Percentiles rank a stretch among this genome's conserved stretches.
These are phyloP conservation scores for Cephalotes varians DNA, from an alignment of 2,888 invertebrate species.

Conservation along the genomic window DNA sequence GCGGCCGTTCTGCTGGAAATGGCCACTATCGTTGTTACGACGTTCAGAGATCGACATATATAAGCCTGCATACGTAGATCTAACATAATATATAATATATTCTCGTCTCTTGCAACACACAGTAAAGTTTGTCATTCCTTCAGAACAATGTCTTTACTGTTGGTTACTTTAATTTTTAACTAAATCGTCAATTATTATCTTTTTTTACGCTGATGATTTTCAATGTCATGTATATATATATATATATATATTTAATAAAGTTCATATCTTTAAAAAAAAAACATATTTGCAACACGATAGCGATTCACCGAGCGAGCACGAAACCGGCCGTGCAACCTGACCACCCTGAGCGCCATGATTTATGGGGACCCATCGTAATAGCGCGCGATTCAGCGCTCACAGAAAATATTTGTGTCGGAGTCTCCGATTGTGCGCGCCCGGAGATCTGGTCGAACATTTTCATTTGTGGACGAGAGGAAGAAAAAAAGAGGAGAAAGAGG, in stretches of 20 bases:
- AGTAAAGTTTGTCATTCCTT: neutral
- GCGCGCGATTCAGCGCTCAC: constrained; percentile 78
- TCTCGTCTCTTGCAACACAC: constrained; percentile 5
- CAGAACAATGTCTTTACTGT: constrained; percentile 41
- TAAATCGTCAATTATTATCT: neutral
- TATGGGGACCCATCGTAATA: constrained; percentile 78
- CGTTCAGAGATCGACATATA: constrained; percentile 64
- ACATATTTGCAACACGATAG: constrained; percentile 44
- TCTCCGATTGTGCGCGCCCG: constrained; percentile 73
- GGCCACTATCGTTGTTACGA: constrained; percentile 54
- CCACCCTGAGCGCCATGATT: constrained; percentile 83
- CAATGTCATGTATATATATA: too few species aligned
- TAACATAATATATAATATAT: constrained; percentile 26
- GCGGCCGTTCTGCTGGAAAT: constrained; percentile 61
- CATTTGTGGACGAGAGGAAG: constrained; percentile 77
- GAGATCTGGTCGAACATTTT: constrained; percentile 82
- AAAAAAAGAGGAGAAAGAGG: constrained; percentile 34
- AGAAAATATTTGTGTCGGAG: constrained; percentile 79
- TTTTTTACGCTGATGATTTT: neutral
- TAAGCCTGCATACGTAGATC: constrained; percentile 23
- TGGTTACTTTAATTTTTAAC: neutral
- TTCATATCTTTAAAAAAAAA: constrained; percentile 57
- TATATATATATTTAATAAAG: constrained; percentile 26
- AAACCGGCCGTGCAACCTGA: constrained; percentile 71
- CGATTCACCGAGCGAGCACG: constrained; percentile 52